phyloP scores from a whole-genome alignment of 1,140 invertebrate species.

The Orius laevigatus region DNA sequence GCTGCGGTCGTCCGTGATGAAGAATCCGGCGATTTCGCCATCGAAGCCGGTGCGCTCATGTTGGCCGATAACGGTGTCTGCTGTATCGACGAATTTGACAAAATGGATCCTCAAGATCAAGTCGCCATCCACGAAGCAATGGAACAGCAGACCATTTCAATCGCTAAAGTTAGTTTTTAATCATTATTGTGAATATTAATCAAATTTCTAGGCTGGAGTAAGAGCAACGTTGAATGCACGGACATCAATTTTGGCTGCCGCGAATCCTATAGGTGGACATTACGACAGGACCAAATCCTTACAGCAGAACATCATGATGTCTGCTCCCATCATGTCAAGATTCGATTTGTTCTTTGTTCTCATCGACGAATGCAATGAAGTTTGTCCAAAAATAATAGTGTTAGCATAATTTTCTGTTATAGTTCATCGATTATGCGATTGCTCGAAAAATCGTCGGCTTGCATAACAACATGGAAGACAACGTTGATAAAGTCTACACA shows the following conservation, averaged over 20 bases:
- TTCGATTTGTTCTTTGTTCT: constrained; percentile 99
- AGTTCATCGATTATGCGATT: constrained; percentile 36
- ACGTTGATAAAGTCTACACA: constrained; percentile 62
- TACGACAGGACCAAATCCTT: constrained; percentile 91
- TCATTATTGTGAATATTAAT: not conserved
- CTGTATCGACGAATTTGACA: constrained; percentile 99
- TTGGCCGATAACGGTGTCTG: constrained; percentile 98
- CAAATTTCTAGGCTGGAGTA: constrained; percentile 63
- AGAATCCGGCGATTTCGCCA: constrained; percentile 96
- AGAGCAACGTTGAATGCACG: constrained; percentile 93
- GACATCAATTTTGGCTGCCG: constrained; percentile 94
- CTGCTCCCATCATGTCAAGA: constrained; percentile 96
- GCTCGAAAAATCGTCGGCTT: constrained; percentile 90
- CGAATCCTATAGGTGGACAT: constrained; percentile 92
- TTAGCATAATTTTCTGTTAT: constrained; percentile 7
- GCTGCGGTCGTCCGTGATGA: constrained; percentile 95
- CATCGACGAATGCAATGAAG: constrained; percentile 88
- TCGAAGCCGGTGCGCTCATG: constrained; percentile 98
- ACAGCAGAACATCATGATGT: constrained; percentile 84
- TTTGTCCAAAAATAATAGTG: constrained; percentile 25
- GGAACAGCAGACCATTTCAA: constrained; percentile 99
- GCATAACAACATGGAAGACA: constrained; percentile 52
- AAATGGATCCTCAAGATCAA: constrained; percentile 96
- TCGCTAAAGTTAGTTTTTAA: constrained; percentile 59
- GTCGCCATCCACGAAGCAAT: constrained; percentile 99